Evolutionary conservation across 2,113 vertebrate genomes (phyloP).

Genomic region (Progne subis): DNA sequence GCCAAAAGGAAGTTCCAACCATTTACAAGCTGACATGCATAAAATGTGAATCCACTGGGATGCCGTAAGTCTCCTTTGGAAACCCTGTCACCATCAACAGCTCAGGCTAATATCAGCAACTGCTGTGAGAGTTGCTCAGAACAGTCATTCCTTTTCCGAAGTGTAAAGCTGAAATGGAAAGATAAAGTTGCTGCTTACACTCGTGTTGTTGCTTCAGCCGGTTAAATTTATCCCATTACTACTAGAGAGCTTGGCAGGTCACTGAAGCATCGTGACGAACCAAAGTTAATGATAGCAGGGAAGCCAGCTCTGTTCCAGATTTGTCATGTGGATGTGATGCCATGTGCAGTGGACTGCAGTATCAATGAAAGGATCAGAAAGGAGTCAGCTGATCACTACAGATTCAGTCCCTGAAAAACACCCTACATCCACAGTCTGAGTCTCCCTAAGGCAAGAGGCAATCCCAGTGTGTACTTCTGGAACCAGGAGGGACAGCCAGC

Average conservation of each 20-base stretch:
- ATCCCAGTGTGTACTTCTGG: background rate
- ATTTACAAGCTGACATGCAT: background rate
- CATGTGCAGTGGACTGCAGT: background rate
- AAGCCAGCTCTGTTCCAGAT: constrained; percentile 24
- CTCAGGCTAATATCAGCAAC: background rate
- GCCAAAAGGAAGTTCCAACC: constrained; percentile 35
- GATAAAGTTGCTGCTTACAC: constrained; percentile 21
- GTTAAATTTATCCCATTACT: constrained; percentile 64
- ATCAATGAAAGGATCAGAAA: constrained; percentile 31
- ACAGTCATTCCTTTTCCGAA: background rate
- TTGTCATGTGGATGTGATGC: constrained; percentile 23
- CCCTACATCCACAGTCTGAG: background rate
- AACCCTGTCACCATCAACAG: background rate
- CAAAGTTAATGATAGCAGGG: constrained; percentile 27
- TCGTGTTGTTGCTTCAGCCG: background rate
- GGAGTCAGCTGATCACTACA: background rate
- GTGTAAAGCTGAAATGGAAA: constrained; percentile 14
- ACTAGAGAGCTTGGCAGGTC: constrained; percentile 17
- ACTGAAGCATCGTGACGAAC: constrained; percentile 32
- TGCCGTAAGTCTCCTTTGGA: background rate
- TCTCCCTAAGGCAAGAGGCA: background rate
- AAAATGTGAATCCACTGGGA: constrained; percentile 20
- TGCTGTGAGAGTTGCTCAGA: background rate
- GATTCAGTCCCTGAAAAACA: background rate
- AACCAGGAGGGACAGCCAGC: background rate